phyloP scores from a whole-genome alignment of 2,797 vertebrate species.

The Pristis pectinata region DNA sequence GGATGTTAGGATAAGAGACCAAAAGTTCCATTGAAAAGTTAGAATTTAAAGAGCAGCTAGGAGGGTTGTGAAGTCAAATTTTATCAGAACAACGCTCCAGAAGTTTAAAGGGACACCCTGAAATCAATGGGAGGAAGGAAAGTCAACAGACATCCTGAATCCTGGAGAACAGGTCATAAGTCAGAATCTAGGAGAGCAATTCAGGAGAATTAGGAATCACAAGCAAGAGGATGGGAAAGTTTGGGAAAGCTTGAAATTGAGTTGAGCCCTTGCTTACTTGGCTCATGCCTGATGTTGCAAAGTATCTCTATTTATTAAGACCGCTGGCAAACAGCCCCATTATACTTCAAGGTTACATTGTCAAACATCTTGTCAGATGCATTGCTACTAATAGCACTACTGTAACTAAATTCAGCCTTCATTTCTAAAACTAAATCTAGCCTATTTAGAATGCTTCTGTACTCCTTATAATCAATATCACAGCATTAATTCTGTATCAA shows the following conservation, averaged over 20 bases:
- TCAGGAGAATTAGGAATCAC: background rate
- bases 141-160: background rate
- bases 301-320: background rate
- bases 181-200: background rate
- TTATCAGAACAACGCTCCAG: background rate
- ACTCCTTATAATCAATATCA: background rate
- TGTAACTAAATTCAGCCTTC: background rate
- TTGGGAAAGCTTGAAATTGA: background rate
- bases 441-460: background rate
- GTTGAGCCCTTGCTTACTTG: background rate
- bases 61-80: background rate
- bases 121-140: background rate
- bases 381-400: background rate
- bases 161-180: background rate
- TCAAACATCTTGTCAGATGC: background rate
- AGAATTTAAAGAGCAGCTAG: background rate
- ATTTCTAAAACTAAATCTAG: background rate
- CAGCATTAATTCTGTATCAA: constrained; percentile 5
- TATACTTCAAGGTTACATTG: background rate
- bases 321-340: background rate
- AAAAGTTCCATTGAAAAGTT: background rate
- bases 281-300: background rate
- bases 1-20: background rate
- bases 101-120: background rate
- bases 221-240: background rate